These are phyloP conservation scores for Microhierax caerulescens DNA, from an alignment of 2,797 vertebrate genomes.

Conservation along the genomic window DNA sequence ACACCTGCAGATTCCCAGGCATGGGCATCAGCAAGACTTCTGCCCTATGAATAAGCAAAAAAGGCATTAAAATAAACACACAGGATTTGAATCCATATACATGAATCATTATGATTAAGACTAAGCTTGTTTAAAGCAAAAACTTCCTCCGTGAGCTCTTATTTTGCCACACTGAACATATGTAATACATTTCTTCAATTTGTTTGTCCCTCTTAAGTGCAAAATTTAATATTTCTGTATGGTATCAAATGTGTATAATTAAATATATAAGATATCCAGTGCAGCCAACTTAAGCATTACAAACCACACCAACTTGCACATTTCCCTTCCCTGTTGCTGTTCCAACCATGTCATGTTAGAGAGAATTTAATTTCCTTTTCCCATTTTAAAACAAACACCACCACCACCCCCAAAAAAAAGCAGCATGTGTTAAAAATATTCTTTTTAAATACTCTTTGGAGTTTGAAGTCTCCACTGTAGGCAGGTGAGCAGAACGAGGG, in stretches of 20 bases:
- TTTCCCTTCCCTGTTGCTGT: background rate
- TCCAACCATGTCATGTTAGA: background rate
- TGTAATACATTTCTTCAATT: background rate
- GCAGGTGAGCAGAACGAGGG: background rate
- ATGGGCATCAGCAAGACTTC: background rate
- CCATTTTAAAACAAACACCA: background rate
- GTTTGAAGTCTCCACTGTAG: background rate
- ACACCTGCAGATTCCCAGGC: background rate
- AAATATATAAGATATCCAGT: background rate
- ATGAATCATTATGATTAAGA: background rate
- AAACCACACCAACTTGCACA: background rate
- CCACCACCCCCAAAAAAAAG: too few species aligned
- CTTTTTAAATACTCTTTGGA: background rate
- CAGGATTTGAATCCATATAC: background rate
- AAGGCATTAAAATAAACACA: conserved; percentile 11
- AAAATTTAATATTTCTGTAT: conserved; percentile 47
- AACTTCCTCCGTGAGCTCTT: background rate
- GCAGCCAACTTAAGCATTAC: background rate
- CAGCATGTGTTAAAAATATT: background rate
- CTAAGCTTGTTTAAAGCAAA: conserved; percentile 31
- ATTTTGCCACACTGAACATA: conserved; percentile 8
- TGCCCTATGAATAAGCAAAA: background rate
- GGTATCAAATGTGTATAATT: conserved; percentile 5
- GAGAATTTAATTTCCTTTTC: conserved; percentile 21
- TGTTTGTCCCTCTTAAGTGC: conserved; percentile 37